phyloP scores from a whole-genome alignment of 2,113 vertebrate species.

The Argyrosomus japonicus region DNA sequence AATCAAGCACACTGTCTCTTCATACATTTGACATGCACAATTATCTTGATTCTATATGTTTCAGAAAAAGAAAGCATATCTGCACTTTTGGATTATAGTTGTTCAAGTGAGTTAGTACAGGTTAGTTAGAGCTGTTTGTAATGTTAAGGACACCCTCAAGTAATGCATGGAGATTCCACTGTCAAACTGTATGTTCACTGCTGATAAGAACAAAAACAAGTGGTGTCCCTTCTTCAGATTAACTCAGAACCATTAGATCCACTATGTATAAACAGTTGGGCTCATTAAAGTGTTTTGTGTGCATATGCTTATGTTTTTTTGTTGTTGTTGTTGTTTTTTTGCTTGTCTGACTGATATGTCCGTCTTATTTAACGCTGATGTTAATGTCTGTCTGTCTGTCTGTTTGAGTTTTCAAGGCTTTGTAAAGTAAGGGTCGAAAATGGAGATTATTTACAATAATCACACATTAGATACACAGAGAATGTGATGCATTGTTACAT shows the following conservation, averaged over 20 bases:
- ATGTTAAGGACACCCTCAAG: neutral
- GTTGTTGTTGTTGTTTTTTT: neutral
- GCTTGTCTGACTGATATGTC: neutral
- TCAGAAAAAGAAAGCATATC: neutral
- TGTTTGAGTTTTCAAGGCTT: slow-evolving; percentile 2
- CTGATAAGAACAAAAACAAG: neutral
- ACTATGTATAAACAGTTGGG: neutral
- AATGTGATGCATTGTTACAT: neutral
- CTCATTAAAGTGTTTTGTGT: neutral
- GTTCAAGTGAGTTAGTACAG: neutral
- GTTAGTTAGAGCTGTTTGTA: neutral
- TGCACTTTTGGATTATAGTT: neutral
- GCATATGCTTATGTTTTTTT: neutral
- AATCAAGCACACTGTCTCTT: slow-evolving; percentile 60
- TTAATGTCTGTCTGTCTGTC: slow-evolving; percentile 1
- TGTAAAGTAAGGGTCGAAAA: neutral
- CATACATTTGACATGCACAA: slow-evolving; percentile 32
- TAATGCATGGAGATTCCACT: neutral
- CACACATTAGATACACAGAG: neutral
- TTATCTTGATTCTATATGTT: neutral
- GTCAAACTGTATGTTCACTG: neutral
- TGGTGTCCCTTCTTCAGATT: neutral
- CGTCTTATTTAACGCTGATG: slow-evolving; percentile 15
- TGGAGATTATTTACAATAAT: neutral
- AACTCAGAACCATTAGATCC: neutral